Base-by-base conservation (phyloP, 2,797 vertebrate species). In the Orestias chungarensis region DNA sequence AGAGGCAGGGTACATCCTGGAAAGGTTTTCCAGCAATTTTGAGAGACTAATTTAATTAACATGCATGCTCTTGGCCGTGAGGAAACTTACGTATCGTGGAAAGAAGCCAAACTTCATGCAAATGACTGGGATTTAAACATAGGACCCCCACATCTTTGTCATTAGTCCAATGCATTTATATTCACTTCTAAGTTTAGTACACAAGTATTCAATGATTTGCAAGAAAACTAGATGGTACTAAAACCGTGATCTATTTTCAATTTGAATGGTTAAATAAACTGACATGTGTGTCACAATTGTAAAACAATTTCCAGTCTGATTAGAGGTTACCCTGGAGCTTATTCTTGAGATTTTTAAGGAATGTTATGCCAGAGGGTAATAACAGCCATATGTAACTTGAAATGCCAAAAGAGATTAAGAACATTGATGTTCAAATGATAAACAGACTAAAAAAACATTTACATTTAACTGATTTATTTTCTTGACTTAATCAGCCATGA, bases 381-480 rank as follows among this genome's bases (percentile, higher is more conserved):
- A 79, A 68, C 71, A 73, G 68, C 62, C 71, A 73, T 57, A 65
- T 73, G 79, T 75, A 70, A 81, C 84, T 76, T 50, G 64, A 72
- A 73, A 67, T 75, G 90, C 91, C 89, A 85, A 65, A 75, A 71
- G 57, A 61, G 69, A 92, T 93, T 92, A 91, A 49, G 57, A 20
- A 4, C 83, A 89, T 68, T 29, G 27, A 15, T 6, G 75, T 69
- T 84, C 88, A 79, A 90, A 91, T 90, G 87, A 85, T 64, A 71
- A 80, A 71, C 71, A 80, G 8, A 78, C 50, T 54, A 52, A 83
- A 38, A 66, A 68, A 74, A 52, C 10, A 23, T 43, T 73, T 61
- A 86, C 77, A 76, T 85, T 69, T 52, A 59, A 73, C 73, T 50
- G 80, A 69, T 81, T 77, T 75, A 73, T 82, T 85, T 90, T 84